Percentiles rank a stretch among this genome's conserved stretches.
Evolutionary conservation across 2,797 vertebrate genomes (phyloP).

Genomic region (Craterocephalus amniculus): DNA sequence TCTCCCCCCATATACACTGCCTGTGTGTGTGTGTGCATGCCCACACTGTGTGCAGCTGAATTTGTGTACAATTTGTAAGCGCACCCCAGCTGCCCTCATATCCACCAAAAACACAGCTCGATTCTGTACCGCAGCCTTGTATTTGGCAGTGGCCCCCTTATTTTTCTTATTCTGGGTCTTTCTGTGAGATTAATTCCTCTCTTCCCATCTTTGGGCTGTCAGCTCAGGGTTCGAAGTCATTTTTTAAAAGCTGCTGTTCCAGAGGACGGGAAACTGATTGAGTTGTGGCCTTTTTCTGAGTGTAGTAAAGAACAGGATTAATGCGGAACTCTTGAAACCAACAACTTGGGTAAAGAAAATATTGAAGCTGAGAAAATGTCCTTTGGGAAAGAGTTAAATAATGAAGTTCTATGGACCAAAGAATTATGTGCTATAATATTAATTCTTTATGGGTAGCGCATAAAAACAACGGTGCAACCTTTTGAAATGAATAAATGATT

Average conservation of each 20-base stretch:
- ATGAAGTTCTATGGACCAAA: conserved; percentile 60
- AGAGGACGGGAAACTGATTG: conserved; percentile 65
- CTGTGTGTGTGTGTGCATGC: conserved; percentile 20
- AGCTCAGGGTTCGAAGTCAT: conserved; percentile 71
- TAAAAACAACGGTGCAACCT: conserved; percentile 22
- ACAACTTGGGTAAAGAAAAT: conserved; percentile 30
- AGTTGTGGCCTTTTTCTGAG: conserved; percentile 68
- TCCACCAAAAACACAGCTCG: conserved; percentile 42
- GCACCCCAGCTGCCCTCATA: conserved; percentile 14
- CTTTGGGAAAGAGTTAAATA: conserved; percentile 56
- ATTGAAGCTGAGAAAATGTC: conserved; percentile 42
- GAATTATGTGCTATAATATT: conserved; percentile 29
- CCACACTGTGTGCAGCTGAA: conserved; percentile 33
- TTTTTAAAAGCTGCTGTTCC: conserved; percentile 73
- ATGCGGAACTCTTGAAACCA: conserved; percentile 69
- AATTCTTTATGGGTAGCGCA: conserved; percentile 29
- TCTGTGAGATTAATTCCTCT: conserved; percentile 70
- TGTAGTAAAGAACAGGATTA: conserved; percentile 78
- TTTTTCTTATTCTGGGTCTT: conserved; percentile 64
- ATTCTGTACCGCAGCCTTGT: conserved; percentile 41
- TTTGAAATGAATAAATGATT: conserved; percentile 40
- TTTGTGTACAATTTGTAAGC: conserved; percentile 67
- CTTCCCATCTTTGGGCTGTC: conserved; percentile 76
- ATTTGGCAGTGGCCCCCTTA: conserved; percentile 24
- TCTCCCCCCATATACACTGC: conserved; percentile 42